Evolutionary conservation across 2,113 vertebrate species (phyloP).

Genomic region (Nettapus auritus): DNA sequence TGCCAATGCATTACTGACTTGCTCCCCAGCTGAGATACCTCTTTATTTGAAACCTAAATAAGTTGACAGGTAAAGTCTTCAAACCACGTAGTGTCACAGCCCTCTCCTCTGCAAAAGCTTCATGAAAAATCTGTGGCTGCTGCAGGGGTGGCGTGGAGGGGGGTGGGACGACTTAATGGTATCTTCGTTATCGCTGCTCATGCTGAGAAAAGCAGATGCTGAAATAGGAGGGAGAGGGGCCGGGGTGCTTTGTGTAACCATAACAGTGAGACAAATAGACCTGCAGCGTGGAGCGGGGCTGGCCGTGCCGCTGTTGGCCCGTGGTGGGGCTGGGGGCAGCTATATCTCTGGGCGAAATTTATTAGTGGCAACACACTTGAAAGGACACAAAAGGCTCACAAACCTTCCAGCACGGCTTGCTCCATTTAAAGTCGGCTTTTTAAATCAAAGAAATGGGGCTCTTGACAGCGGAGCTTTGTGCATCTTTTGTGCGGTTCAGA

Average conservation of each 20-base stretch:
- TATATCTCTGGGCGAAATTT: neutral
- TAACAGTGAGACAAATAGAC: neutral
- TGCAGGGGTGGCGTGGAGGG: accelerated
- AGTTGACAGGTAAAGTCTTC: neutral
- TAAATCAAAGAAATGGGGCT: slow-evolving; percentile 56
- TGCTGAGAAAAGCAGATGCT: neutral
- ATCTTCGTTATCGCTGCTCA: neutral
- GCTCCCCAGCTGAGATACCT: neutral
- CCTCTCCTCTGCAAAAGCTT: neutral
- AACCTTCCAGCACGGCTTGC: neutral
- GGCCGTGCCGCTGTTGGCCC: neutral
- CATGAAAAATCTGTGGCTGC: neutral
- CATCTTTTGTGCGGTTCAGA: slow-evolving; percentile 42
- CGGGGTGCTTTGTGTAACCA: neutral
- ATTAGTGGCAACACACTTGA: slow-evolving; percentile 4
- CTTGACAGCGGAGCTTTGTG: slow-evolving; percentile 63
- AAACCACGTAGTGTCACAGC: accelerated
- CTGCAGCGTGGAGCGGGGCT: neutral
- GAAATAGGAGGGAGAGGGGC: neutral
- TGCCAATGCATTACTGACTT: accelerated
- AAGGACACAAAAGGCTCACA: slow-evolving; percentile 22
- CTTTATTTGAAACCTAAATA: neutral
- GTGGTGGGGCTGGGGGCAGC: neutral
- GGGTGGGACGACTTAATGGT: neutral
- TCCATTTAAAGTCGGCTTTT: slow-evolving; percentile 27